phyloP scores from a whole-genome alignment of 1,140 invertebrate genomes.

The Drosophila miranda region DNA sequence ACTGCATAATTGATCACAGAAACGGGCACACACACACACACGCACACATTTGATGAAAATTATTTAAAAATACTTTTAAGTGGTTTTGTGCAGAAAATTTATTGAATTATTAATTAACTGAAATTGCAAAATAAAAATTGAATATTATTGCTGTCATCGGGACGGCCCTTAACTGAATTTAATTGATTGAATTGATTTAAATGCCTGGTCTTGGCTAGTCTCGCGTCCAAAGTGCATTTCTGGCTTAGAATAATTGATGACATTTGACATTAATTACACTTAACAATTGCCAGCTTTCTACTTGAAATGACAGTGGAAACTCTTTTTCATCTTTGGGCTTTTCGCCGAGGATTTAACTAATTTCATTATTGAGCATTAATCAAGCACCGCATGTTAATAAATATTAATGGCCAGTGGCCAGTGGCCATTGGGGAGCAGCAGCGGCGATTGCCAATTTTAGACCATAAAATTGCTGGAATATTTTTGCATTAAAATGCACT shows the following conservation, averaged over 20 bases:
- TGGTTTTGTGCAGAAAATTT: slow-evolving; percentile 57
- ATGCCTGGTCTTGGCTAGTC: slow-evolving; percentile 20
- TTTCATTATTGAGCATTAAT: slow-evolving; percentile 74
- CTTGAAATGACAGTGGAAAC: slow-evolving; percentile 40
- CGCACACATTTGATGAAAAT: slow-evolving; percentile 55
- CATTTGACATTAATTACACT: slow-evolving; percentile 73
- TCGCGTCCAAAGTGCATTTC: slow-evolving; percentile 8
- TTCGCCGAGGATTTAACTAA: slow-evolving; percentile 54
- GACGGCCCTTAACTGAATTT: slow-evolving; percentile 1
- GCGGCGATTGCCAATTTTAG: slow-evolving; percentile 67
- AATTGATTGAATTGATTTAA: slow-evolving; percentile 72
- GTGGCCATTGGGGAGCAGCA: slow-evolving; percentile 5
- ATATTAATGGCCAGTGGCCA: slow-evolving; percentile 70
- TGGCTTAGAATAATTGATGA: slow-evolving; percentile 77
- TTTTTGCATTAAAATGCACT: slow-evolving; percentile 67
- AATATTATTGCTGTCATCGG: slow-evolving; percentile 71
- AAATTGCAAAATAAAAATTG: slow-evolving; percentile 69
- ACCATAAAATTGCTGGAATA: slow-evolving; percentile 72
- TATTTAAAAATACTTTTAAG: slow-evolving; percentile 61
- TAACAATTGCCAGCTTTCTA: slow-evolving; percentile 27
- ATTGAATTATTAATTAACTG: slow-evolving; percentile 80
- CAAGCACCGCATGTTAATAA: slow-evolving; percentile 75
- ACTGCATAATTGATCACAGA: slow-evolving; percentile 58
- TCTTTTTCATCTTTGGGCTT: slow-evolving; percentile 12
- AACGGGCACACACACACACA: slow-evolving; percentile 7